These are phyloP conservation scores for Dryas iulia DNA, from an alignment of 1,140 invertebrate species.

Conservation along the genomic window DNA sequence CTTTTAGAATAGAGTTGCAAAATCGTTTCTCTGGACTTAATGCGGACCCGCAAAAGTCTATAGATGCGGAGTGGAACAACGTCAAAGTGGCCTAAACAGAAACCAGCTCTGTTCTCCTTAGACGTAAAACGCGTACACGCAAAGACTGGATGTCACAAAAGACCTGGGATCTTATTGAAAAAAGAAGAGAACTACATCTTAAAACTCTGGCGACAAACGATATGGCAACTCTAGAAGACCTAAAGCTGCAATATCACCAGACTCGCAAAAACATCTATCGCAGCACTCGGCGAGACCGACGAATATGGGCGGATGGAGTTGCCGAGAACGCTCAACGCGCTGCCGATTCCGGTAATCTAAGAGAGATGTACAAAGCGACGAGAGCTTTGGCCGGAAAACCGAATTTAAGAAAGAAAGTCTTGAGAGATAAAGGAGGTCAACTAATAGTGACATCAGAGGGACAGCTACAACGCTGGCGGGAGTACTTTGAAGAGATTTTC, in stretches of 20 bases:
- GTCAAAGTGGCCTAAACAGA: too few species aligned
- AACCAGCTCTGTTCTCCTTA: too few species aligned
- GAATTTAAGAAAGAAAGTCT: constrained; percentile 5
- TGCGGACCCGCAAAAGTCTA: too few species aligned
- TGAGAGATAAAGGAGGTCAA: constrained; percentile 3
- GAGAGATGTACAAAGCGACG: too few species aligned
- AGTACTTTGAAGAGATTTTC: constrained; percentile 20
- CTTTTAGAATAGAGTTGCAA: too few species aligned
- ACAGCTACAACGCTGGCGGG: constrained; percentile 17
- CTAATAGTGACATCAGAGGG: constrained; percentile 15
- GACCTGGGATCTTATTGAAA: not conserved
- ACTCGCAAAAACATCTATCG: constrained; percentile 4
- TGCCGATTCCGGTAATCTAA: constrained; percentile 5
- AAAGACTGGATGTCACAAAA: constrained; percentile 9
- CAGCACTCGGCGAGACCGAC: constrained; percentile 1
- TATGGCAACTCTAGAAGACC: too few species aligned
- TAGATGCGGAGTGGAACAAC: too few species aligned
- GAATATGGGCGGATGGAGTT: not conserved
- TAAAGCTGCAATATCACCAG: not conserved
- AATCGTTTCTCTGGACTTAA: too few species aligned
- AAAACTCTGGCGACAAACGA: too few species aligned
- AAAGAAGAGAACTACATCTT: not conserved
- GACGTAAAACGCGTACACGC: too few species aligned
- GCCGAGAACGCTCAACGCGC: not conserved
- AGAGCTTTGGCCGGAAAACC: too few species aligned